A percentile compares a stretch with the other conserved stretches of the same genome.
Evolutionary conservation across 2,797 vertebrate genomes (phyloP).

Genomic region (Rhodeus uyekii): DNA sequence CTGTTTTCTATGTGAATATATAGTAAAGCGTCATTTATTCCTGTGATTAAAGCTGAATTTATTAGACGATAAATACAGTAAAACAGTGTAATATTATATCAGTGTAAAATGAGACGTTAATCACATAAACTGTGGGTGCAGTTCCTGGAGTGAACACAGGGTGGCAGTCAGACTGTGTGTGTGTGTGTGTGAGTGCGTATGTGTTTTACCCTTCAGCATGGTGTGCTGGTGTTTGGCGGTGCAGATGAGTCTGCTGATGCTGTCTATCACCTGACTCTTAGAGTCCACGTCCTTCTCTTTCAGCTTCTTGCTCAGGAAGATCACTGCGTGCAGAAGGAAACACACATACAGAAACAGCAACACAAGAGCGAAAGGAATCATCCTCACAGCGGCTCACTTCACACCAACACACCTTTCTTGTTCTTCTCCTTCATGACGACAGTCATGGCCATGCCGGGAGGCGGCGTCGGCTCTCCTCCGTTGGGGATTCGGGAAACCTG

Average conservation of each 20-base stretch:
- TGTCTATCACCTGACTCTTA: slow-evolving; percentile 74
- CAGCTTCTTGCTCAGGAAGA: slow-evolving; percentile 76
- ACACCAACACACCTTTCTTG: slow-evolving; percentile 68
- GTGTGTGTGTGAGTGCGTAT: no score
- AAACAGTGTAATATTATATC: no score
- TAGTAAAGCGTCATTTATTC: no score
- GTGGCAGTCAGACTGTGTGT: neutral
- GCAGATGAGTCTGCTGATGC: slow-evolving; percentile 76
- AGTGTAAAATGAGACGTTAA: no score
- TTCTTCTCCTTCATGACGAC: slow-evolving; percentile 79
- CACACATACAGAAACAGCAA: neutral
- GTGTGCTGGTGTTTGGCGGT: slow-evolving; percentile 78
- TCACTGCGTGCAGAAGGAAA: slow-evolving; percentile 64
- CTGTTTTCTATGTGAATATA: no score
- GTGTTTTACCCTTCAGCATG: slow-evolving; percentile 69
- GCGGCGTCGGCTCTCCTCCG: slow-evolving; percentile 62
- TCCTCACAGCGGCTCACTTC: no score
- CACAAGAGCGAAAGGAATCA: neutral
- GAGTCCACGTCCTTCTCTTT: slow-evolving; percentile 76
- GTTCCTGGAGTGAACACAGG: no score
- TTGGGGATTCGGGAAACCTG: slow-evolving; percentile 69
- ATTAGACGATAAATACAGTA: no score
- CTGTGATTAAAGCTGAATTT: no score
- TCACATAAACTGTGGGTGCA: no score
- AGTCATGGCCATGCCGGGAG: slow-evolving; percentile 73